Evolutionary conservation across 53 echinoderm and acorn worm species (phyloP).

Genomic region (Paelopatides confundens): DNA sequence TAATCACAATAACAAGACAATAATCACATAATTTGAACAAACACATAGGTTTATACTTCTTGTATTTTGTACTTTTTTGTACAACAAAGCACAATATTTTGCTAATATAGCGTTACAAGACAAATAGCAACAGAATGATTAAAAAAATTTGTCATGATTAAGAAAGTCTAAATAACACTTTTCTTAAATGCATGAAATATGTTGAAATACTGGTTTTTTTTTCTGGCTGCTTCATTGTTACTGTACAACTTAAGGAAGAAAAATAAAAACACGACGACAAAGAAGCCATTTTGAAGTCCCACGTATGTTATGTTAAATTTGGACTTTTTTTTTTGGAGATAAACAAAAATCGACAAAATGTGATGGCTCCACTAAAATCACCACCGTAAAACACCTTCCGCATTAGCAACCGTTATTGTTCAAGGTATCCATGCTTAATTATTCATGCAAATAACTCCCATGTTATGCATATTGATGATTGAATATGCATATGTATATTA

Average conservation of each 20-base stretch:
- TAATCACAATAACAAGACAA: too few relatives aligned
- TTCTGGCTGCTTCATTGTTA: not conserved
- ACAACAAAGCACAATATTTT: constrained; percentile 47
- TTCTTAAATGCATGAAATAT: constrained; percentile 15
- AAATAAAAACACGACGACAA: constrained; percentile 4
- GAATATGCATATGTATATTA: not conserved
- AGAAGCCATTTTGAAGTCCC: not conserved
- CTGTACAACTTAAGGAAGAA: constrained; percentile 36
- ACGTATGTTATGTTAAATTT: not conserved
- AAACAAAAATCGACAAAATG: not conserved
- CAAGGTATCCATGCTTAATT: constrained; percentile 25
- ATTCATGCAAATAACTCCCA: not conserved
- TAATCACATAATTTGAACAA: too few relatives aligned
- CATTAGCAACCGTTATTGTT: constrained; percentile 22
- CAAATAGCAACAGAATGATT: constrained; percentile 30
- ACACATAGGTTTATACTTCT: constrained; percentile 5
- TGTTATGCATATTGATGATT: not conserved
- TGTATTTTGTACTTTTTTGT: constrained; percentile 45
- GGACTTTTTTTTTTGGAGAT: too few relatives aligned
- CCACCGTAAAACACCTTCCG: not conserved
- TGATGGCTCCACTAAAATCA: not conserved
- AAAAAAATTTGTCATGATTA: constrained; percentile 16
- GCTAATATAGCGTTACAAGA: constrained; percentile 43
- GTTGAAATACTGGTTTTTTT: constrained; percentile 30
- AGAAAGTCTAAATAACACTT: not conserved